Evolutionary conservation across 2,797 vertebrate genomes (phyloP).

Genomic region (Acanthopagrus latus): DNA sequence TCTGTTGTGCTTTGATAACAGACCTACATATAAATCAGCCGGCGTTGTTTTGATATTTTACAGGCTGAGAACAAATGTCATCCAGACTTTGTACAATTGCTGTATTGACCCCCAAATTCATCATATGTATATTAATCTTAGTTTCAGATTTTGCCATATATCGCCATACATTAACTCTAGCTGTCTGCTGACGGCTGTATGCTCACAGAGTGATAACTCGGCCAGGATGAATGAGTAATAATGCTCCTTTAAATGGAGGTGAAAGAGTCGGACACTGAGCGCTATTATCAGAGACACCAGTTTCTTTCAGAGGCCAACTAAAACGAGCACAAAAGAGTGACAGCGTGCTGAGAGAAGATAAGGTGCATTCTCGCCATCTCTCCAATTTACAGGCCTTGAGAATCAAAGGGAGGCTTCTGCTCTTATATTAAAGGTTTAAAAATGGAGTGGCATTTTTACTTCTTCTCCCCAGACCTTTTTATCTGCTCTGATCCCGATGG

Average conservation of each 20-base stretch:
- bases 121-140: constrained; percentile 10
- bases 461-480: constrained; percentile 63
- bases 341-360: constrained; percentile 73
- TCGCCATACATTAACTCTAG: constrained; percentile 8
- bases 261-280: constrained; percentile 58
- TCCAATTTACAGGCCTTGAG: constrained; percentile 67
- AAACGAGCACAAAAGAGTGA: constrained; percentile 71
- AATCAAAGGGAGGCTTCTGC: constrained; percentile 61
- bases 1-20: constrained; percentile 32
- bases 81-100: constrained; percentile 1
- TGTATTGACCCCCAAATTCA: constrained; percentile 18
- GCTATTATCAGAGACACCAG: constrained; percentile 66
- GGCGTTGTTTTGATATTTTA: constrained; percentile 4
- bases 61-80: not conserved
- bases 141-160: constrained; percentile 2
- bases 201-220: constrained; percentile 1
- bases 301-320: constrained; percentile 59
- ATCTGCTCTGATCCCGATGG: constrained; percentile 61
- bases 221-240: constrained; percentile 43
- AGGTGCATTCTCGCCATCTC: constrained; percentile 71
- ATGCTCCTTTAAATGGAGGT: constrained; percentile 57
- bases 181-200: not conserved
- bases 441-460: constrained; percentile 66
- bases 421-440: constrained; percentile 74
- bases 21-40: constrained; percentile 35